Evolutionary conservation across 92 coral and sea anemone genomes (phyloP).

Genomic region (Palythoa grandis): DNA sequence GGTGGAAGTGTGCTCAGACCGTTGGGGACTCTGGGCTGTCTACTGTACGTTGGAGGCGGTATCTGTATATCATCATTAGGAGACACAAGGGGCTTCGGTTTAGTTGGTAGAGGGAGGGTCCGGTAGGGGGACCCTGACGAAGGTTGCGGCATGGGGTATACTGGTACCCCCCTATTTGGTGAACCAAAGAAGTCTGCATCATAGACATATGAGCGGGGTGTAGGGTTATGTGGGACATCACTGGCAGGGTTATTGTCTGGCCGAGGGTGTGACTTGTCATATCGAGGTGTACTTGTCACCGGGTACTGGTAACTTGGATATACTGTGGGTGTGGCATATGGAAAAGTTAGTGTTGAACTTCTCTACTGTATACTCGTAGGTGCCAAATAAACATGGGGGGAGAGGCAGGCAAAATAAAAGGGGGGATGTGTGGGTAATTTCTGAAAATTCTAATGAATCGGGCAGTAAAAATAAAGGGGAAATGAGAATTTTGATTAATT

Average conservation of each 20-base stretch:
- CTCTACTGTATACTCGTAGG: background rate
- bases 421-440: too few relatives aligned
- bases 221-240: slow-evolving; percentile 49
- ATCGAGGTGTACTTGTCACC: slow-evolving; percentile 76
- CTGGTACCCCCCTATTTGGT: slow-evolving; percentile 49
- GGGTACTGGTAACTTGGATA: slow-evolving; percentile 49
- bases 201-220: slow-evolving; percentile 76
- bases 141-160: slow-evolving; percentile 36
- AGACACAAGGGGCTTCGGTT: slow-evolving; percentile 60
- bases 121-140: slow-evolving; percentile 50
- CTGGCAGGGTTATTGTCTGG: slow-evolving; percentile 64
- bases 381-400: too few relatives aligned
- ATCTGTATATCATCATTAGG: slow-evolving; percentile 75
- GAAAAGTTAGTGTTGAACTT: background rate
- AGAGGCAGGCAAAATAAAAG: too few relatives aligned
- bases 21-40: slow-evolving; percentile 52
- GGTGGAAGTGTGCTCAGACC: slow-evolving; percentile 72
- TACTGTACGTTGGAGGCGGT: slow-evolving; percentile 69
- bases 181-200: slow-evolving; percentile 73
- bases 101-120: slow-evolving; percentile 39
- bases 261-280: slow-evolving; percentile 66
- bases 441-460: too few relatives aligned
- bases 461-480: too few relatives aligned
- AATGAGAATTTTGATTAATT: too few relatives aligned
- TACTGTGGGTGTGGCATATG: background rate